phyloP scores from a whole-genome alignment of 2,888 invertebrate species.

The Drosophila maculinotata region DNA sequence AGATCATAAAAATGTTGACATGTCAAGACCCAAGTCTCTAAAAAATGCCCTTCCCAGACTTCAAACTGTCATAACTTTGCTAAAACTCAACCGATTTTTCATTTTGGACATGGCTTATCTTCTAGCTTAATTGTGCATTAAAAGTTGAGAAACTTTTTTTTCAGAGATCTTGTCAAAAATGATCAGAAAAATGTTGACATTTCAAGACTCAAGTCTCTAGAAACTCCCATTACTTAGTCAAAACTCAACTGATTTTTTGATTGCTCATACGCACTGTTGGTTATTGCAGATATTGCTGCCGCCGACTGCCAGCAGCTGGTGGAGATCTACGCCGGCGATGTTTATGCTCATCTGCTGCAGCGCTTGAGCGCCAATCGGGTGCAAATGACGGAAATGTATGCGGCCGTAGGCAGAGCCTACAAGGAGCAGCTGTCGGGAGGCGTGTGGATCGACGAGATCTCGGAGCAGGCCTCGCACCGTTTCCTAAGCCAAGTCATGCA shows the following conservation, averaged over 20 bases:
- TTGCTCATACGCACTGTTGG: background rate
- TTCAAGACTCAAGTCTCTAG: no score
- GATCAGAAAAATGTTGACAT: background rate
- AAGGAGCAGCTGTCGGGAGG: conserved; percentile 71
- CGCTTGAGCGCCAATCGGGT: conserved; percentile 73
- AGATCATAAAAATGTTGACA: no score
- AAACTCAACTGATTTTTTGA: no score
- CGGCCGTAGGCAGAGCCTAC: conserved; percentile 77
- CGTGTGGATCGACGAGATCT: conserved; percentile 83
- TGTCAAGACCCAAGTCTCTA: no score
- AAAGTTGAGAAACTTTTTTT: no score
- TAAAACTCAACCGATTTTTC: no score
- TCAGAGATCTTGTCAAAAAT: no score
- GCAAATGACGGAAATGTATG: conserved; percentile 79
- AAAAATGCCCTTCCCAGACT: no score
- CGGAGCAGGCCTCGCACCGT: conserved; percentile 76
- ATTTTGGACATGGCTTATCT: no score
- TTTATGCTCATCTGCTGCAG: conserved; percentile 79
- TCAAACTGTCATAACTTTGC: no score
- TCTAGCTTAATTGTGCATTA: no score
- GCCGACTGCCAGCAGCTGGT: conserved; percentile 75
- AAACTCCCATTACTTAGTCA: no score
- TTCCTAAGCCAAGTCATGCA: conserved; percentile 81
- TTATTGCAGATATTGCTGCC: conserved; percentile 68
- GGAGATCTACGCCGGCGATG: conserved; percentile 71